Evolutionary conservation across 2,113 vertebrate species (phyloP), one percentile per base, ranked within the genome.

Genomic region (Crocuta crocuta): DNA sequence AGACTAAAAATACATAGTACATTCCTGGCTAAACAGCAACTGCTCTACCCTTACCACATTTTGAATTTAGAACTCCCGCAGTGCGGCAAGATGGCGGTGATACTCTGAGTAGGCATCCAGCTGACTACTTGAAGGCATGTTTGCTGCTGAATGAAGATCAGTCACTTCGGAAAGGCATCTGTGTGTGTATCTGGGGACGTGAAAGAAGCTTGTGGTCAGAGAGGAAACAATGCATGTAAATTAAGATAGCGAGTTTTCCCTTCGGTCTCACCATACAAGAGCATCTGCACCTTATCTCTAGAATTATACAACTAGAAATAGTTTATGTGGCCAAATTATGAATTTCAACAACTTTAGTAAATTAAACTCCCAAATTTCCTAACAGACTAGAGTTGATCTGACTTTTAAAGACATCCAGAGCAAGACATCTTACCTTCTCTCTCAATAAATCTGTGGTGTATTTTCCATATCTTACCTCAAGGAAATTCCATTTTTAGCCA

Each of bases 401-500:
- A 76, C 58, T 84, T 94, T 78, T 95, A 12, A 86, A 68, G 65
- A 39, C 3, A 85, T 12, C 4, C 33, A 87, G 58, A 97, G 16
- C 76, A 87, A 94, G 43, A 92, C 9, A 88, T n/a, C 65, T 35
- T 82, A 31, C 26, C 65, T 76, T 78, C 66, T 76, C 17, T 35
- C 65, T 71, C 50, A 81, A 28, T 91, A 78, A 95, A n/a, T 35
- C n/a, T 45, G 76, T 28, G 26, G 63, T 71, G 4, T 94, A 50
- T 63, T 92, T 93, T 89, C 53, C 21, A 4, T 48, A 88, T 83
- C 23, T 89, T 66, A n/a, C 19, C 15, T 71, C 86, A 86, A 71
- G 28, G 28, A 97, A 95, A 78, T 89, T 80, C 9, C 43, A 10
- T 61, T 90, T 91, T 88, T 33, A 94, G n/a, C 16, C 70, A 91